These are phyloP conservation scores for Panagrolaimus sp. DNA, from an alignment of 1,140 invertebrate species.

Conservation along the genomic window DNA sequence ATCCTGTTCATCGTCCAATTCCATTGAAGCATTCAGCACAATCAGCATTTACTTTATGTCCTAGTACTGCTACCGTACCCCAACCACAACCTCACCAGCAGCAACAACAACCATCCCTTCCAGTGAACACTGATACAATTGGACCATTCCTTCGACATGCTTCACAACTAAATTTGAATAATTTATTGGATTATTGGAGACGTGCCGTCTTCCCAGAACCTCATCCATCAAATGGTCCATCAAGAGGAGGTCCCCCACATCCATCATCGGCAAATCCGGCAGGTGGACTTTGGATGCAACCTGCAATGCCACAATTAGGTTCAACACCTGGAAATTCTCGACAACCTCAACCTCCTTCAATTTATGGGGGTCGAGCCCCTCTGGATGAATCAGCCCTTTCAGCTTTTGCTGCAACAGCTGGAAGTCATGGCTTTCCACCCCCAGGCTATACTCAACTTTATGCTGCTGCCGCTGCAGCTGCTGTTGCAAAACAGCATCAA, in stretches of 20 bases:
- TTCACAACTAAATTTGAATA: constrained; percentile 23
- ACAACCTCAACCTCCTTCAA: neutral
- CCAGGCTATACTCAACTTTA: constrained; percentile 75
- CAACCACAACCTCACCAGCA: too few species aligned
- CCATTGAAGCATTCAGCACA: neutral
- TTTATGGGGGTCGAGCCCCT: constrained; percentile 42
- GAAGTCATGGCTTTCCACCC: constrained; percentile 60
- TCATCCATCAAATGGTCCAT: neutral
- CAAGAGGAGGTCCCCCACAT: neutral
- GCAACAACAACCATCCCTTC: constrained; percentile 6
- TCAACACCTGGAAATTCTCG: neutral
- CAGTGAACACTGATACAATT: constrained; percentile 39
- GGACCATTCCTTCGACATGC: constrained; percentile 8
- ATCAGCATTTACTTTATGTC: neutral
- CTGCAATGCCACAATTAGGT: constrained; percentile 40
- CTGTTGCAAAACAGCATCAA: constrained; percentile 23
- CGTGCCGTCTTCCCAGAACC: neutral
- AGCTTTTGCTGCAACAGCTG: constrained; percentile 42
- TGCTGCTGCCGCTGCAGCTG: constrained; percentile 52
- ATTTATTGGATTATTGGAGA: constrained; percentile 36
- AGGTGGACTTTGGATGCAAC: constrained; percentile 40
- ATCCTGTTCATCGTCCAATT: neutral
- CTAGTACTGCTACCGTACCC: neutral
- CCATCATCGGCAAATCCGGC: constrained; percentile 15
- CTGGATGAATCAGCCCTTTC: constrained; percentile 52